Base-by-base conservation (phyloP, 2,888 invertebrate species). In the Phyllotreta cruciferae region DNA sequence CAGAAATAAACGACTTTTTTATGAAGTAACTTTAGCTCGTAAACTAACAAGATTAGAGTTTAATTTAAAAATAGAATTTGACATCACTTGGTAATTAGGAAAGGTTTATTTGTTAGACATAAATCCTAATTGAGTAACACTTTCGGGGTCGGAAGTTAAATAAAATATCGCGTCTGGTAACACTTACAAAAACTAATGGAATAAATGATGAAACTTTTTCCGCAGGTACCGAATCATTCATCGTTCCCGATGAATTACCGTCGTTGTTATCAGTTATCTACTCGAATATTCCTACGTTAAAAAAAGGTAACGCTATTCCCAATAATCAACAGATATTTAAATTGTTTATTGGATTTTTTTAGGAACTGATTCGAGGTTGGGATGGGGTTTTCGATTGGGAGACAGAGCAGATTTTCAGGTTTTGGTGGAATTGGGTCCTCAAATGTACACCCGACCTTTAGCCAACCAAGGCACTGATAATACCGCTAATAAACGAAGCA, bases 401-500 rank as follows among this genome's bases (percentile, higher is more conserved):
- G 88, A 91, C 75, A 90, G 92, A 78, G 92, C 92, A 0, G 93
- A 93, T 79, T 89, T 92, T 74, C 93, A 93, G 77, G 84, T 92
- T 1, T 74, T 92, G 70, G 76, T 90, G 1, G 93, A 93, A 76
- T 77, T 92, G 34, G 93, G 93, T 0, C 93, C 93, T 0, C 93
- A 93, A 78, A 88, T 85, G 0, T 86, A 91, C 66, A 93, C 93
- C 0, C 85, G 87, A 66, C 85, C 88, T 1, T 81, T 92, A 6
- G 89, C 88, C 71, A 81, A 84, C 77, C 80, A 79, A 61, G 72
- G 71, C 7, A 78, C 78, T 13, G 71, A 69, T 64, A 68, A 41
- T 6, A 61, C 65, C 9, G 81, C 79, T 66, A 80, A 77, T 2
- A 86, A 86, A 66, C 75, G 86, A 1, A 84, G 85, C 57, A 83